These are phyloP conservation scores for Galbula dea DNA, from an alignment of 2,113 vertebrate species.

Conservation along the genomic window DNA sequence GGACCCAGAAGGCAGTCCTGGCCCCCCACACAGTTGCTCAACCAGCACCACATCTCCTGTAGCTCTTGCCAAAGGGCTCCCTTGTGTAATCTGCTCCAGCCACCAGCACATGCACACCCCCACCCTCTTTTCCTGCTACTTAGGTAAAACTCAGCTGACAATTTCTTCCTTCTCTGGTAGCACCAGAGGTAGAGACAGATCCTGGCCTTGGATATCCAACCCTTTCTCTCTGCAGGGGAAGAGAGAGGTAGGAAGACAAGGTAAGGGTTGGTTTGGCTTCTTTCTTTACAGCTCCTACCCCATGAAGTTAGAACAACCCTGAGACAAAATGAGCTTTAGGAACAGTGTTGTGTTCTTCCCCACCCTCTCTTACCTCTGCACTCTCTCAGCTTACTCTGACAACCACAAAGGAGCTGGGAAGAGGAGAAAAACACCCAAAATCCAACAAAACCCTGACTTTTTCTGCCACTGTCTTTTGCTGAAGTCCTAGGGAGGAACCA, in stretches of 20 bases:
- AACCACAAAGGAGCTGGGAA: background rate
- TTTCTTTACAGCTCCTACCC: background rate
- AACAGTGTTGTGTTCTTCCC: background rate
- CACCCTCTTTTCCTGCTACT: background rate
- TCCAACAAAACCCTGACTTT: background rate
- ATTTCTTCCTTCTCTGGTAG: background rate
- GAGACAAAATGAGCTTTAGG: background rate
- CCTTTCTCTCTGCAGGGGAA: background rate
- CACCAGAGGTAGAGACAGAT: background rate
- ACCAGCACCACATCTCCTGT: background rate
- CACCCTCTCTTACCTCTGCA: background rate
- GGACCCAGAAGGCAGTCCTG: background rate
- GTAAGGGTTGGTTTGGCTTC: too few relatives aligned
- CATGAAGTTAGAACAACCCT: background rate
- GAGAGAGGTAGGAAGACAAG: background rate
- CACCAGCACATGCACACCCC: background rate
- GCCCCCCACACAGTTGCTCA: fast-evolving
- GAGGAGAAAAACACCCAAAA: background rate
- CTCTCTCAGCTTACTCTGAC: background rate
- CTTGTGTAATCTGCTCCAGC: background rate
- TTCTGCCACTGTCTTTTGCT: background rate
- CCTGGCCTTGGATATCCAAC: background rate
- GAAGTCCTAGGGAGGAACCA: background rate
- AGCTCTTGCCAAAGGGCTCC: background rate
- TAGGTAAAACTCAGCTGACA: background rate